Percentiles rank a stretch among this genome's conserved stretches.
Conservation (phyloP, 2,888 invertebrate species). For the Cecidostiba fungosa region DNA sequence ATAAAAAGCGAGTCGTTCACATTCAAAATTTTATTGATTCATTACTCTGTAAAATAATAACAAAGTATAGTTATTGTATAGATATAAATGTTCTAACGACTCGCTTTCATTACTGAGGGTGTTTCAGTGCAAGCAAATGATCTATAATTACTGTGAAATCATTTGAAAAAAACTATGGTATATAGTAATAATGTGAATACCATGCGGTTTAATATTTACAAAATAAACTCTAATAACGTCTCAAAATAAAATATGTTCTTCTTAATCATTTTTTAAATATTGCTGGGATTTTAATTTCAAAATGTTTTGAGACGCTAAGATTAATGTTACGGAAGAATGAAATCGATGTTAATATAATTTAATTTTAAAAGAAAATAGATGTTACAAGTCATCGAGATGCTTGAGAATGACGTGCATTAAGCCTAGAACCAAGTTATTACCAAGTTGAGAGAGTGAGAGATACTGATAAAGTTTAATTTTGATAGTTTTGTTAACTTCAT, state of each 20-base stretch:
- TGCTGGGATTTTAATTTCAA: not conserved
- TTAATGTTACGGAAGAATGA: conserved; percentile 1
- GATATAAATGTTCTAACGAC: conserved; percentile 15
- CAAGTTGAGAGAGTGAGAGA: not conserved
- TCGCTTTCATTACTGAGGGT: conserved; percentile 3
- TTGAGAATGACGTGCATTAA: conserved; percentile 21
- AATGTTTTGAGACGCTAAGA: conserved; percentile 23
- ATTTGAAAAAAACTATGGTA: conserved; percentile 1
- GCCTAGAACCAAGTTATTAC: too few relatives aligned
- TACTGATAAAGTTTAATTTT: not conserved
- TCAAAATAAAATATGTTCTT: not conserved
- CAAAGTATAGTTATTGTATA: not conserved
- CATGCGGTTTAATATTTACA: conserved; percentile 46
- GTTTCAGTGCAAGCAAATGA: conserved; percentile 29
- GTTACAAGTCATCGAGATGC: conserved; percentile 8
- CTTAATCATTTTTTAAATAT: not conserved
- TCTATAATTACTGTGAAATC: conserved; percentile 9
- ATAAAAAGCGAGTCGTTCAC: conserved; percentile 20
- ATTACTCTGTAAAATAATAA: not conserved
- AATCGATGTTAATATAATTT: conserved; percentile 13
- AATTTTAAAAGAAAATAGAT: not conserved
- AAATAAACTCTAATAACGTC: conserved; percentile 27
- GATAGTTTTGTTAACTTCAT: not conserved
- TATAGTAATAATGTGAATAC: conserved; percentile 18
- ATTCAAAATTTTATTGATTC: not conserved